These are phyloP conservation scores for Trilocha varians DNA, from an alignment of 2,888 invertebrate genomes.

Conservation along the genomic window DNA sequence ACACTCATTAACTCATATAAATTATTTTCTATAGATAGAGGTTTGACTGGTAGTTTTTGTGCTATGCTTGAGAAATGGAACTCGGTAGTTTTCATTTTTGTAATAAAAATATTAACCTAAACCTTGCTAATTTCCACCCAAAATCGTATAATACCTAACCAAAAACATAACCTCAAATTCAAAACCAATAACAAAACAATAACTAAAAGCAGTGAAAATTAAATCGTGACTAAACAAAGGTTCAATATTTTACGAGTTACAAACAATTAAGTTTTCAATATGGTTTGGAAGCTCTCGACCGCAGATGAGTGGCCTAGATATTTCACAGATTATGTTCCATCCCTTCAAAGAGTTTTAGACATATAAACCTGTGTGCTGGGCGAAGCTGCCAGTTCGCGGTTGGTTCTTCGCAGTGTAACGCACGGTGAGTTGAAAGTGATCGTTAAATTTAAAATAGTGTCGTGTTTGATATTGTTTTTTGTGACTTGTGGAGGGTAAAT, in stretches of 20 bases:
- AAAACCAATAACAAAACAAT: too few relatives aligned
- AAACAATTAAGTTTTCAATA: background rate
- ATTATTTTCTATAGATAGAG: too few relatives aligned
- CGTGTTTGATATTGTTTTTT: background rate
- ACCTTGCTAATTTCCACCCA: too few relatives aligned
- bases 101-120: too few relatives aligned
- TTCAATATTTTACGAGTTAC: background rate
- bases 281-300: background rate
- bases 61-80: too few relatives aligned
- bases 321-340: constrained; percentile 17
- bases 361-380: constrained; percentile 44
- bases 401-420: constrained; percentile 51
- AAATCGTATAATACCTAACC: too few relatives aligned
- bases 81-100: too few relatives aligned
- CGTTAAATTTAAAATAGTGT: background rate
- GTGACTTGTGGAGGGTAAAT: background rate
- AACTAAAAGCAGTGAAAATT: background rate
- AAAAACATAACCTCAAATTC: too few relatives aligned
- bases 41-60: too few relatives aligned
- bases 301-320: constrained; percentile 5
- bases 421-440: constrained; percentile 49
- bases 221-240: background rate
- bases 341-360: constrained; percentile 44
- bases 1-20: too few relatives aligned
- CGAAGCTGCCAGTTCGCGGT: constrained; percentile 44